phyloP scores from a whole-genome alignment of 2,888 invertebrate genomes.

The Dynastes maya region DNA sequence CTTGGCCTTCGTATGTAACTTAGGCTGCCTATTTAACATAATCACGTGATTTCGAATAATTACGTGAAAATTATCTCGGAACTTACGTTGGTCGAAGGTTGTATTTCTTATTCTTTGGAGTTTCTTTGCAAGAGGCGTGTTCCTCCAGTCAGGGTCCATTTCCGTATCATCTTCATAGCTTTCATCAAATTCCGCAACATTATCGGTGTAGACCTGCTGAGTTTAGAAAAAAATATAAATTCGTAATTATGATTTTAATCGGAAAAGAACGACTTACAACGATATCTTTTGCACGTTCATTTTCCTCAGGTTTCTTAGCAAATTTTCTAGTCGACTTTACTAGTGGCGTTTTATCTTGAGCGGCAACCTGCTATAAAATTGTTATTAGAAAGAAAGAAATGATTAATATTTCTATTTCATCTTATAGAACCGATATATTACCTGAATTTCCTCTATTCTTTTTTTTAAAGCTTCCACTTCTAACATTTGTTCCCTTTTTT shows the following conservation, averaged over 20 bases:
- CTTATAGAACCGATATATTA: constrained; percentile 31
- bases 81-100: neutral
- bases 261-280: neutral
- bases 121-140: constrained; percentile 76
- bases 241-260: neutral
- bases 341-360: neutral
- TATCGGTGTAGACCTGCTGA: neutral
- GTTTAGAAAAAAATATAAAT: neutral
- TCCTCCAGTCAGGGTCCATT: constrained; percentile 81
- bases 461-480: constrained; percentile 31
- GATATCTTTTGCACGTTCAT: neutral
- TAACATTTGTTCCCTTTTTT: constrained; percentile 35
- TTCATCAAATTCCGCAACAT: constrained; percentile 62
- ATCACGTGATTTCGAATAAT: neutral
- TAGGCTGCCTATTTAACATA: too few species aligned
- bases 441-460: constrained; percentile 53
- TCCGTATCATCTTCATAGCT: constrained; percentile 68
- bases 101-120: constrained; percentile 32
- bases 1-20: too few species aligned
- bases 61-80: neutral
- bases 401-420: neutral
- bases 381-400: neutral
- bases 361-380: constrained; percentile 4
- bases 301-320: neutral
- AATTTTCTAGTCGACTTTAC: too few species aligned